Evolutionary conservation across 2,113 vertebrate genomes (phyloP).

Genomic region (Neodon shergylaensis): DNA sequence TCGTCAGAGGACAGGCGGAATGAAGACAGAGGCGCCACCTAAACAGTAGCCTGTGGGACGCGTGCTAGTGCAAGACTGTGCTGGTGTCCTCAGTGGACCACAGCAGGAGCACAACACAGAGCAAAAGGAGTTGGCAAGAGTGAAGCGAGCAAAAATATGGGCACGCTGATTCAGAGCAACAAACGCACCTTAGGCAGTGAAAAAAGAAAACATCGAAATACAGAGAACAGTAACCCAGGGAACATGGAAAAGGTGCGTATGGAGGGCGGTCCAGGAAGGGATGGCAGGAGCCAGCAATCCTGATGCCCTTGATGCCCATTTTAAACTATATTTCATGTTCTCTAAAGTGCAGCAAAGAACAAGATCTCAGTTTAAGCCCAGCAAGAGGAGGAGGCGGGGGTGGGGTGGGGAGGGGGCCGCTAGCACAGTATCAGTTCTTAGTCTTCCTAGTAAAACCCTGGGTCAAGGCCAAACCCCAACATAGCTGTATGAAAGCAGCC

Average conservation of each 20-base stretch:
- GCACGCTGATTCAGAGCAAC: neutral
- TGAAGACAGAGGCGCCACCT: neutral
- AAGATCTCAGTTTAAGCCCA: constrained; percentile 54
- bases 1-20: neutral
- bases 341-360: constrained; percentile 21
- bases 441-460: constrained; percentile 72
- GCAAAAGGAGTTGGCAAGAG: neutral
- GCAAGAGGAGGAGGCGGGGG: neutral
- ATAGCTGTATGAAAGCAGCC: constrained; percentile 75
- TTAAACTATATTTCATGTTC: constrained; percentile 15
- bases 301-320: neutral
- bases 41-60: fast-evolving
- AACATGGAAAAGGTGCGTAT: neutral
- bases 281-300: neutral
- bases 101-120: neutral
- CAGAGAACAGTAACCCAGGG: neutral
- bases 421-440: constrained; percentile 64
- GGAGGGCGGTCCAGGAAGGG: neutral
- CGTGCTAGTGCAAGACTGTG: fast-evolving
- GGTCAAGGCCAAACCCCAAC: constrained; percentile 75
- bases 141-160: neutral
- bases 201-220: neutral
- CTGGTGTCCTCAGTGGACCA: fast-evolving
- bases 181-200: neutral
- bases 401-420: neutral